Evolutionary conservation across 2,888 invertebrate genomes (phyloP).

Genomic region (Myopa tessellatipennis): DNA sequence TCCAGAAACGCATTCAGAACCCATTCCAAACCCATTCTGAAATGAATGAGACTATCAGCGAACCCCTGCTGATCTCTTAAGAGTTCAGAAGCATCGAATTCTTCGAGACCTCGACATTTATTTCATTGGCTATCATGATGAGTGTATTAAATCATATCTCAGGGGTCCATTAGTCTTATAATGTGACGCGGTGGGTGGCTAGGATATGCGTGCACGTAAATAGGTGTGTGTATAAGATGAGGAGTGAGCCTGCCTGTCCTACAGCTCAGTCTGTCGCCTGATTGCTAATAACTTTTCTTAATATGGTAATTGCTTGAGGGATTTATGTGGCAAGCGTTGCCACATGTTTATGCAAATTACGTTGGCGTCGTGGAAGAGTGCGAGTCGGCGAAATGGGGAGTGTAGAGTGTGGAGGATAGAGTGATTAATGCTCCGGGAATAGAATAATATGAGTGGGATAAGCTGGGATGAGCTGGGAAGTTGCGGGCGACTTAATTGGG

Average conservation of each 20-base stretch:
- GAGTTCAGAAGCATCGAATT: background rate
- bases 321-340: constrained; percentile 47
- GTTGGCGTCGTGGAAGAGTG: background rate
- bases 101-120: background rate
- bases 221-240: too few relatives aligned
- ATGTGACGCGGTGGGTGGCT: too few relatives aligned
- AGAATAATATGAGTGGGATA: background rate
- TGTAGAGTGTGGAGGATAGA: background rate
- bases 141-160: too few relatives aligned
- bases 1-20: too few relatives aligned
- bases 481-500: too few relatives aligned
- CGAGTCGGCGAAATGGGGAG: background rate
- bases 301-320: constrained; percentile 55
- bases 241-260: background rate
- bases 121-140: too few relatives aligned
- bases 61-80: too few relatives aligned
- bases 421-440: background rate
- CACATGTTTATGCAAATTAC: constrained; percentile 25
- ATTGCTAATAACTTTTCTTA: constrained; percentile 47
- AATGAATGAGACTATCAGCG: too few relatives aligned
- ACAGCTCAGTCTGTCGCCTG: background rate
- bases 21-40: too few relatives aligned
- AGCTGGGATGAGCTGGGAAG: background rate
- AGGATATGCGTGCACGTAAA: too few relatives aligned
- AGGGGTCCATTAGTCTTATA: too few relatives aligned